phyloP scores from a whole-genome alignment of 2,797 vertebrate genomes.

The Sebastes hopkinsi region DNA sequence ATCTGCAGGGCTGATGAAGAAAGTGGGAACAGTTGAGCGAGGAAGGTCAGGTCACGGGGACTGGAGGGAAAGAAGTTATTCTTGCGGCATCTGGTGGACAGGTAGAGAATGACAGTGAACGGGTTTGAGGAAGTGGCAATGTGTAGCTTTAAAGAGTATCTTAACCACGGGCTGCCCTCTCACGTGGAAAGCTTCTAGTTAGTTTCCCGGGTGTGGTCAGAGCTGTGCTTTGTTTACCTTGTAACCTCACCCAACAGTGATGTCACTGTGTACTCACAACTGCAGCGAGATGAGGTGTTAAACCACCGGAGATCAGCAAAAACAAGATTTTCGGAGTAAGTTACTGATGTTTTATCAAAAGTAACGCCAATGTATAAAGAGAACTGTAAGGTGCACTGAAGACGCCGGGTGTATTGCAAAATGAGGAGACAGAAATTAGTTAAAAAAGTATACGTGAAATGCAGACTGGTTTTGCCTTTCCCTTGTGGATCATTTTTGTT shows the following conservation, averaged over 20 bases:
- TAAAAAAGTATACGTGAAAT: not conserved
- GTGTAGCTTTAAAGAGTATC: no score
- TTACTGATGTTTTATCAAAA: not conserved
- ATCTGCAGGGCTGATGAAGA: no score
- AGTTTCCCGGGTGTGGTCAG: no score
- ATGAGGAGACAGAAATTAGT: accelerated
- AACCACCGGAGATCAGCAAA: not conserved
- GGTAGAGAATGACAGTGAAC: no score
- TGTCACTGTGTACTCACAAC: no score
- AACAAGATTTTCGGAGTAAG: not conserved
- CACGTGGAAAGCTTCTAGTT: no score
- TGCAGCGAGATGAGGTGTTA: no score
- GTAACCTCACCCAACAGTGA: no score
- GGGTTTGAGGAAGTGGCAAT: no score
- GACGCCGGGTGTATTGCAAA: not conserved
- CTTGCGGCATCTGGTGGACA: no score
- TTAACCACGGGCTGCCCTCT: no score
- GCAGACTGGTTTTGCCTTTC: not conserved
- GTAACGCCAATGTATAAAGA: not conserved
- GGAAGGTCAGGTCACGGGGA: not conserved
- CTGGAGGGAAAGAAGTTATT: accelerated
- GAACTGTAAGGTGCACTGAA: not conserved
- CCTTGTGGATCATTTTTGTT: not conserved
- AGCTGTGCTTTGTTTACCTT: no score
- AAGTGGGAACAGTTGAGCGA: not conserved